phyloP scores from a whole-genome alignment of 1,140 invertebrate species.

The Drosophila rufa region DNA sequence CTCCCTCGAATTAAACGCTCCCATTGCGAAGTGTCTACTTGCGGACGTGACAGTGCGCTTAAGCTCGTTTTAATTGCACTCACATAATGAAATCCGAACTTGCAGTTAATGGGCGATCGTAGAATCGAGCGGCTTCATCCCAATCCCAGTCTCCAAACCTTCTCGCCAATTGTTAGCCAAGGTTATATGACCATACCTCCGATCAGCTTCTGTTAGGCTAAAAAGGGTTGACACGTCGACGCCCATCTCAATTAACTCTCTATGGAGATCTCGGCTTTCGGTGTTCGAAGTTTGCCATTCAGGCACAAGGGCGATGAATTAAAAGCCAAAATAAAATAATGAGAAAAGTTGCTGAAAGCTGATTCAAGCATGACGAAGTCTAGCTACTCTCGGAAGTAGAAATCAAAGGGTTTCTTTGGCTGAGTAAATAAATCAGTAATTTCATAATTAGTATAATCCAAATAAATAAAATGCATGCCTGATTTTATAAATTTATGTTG shows the following conservation, averaged over 20 bases:
- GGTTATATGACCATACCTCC: neutral
- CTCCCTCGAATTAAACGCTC: conserved; percentile 65
- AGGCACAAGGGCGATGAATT: conserved; percentile 31
- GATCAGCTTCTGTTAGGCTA: neutral
- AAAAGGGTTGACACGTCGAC: conserved; percentile 36
- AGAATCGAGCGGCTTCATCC: conserved; percentile 61
- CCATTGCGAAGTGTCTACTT: conserved; percentile 51
- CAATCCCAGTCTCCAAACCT: conserved; percentile 15
- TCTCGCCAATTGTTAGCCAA: conserved; percentile 14
- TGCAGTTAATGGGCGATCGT: conserved; percentile 39
- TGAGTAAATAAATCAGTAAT: neutral
- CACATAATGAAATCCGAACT: conserved; percentile 47
- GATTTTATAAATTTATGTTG: neutral
- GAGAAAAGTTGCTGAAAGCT: conserved; percentile 5
- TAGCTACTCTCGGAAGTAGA: conserved; percentile 14
- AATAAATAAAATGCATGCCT: no score
- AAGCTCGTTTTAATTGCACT: conserved; percentile 71
- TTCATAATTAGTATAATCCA: neutral
- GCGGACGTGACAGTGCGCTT: conserved; percentile 70
- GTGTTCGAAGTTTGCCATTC: conserved; percentile 26
- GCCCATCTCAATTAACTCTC: conserved; percentile 12
- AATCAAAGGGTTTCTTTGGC: neutral
- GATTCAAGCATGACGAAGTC: conserved; percentile 7
- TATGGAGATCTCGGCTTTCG: conserved; percentile 19
- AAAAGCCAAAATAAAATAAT: conserved; percentile 21